A percentile compares a stretch with the other conserved stretches of the same genome.
These are phyloP conservation scores for Plebejus argus DNA, from an alignment of 2,888 invertebrate genomes.

Conservation along the genomic window DNA sequence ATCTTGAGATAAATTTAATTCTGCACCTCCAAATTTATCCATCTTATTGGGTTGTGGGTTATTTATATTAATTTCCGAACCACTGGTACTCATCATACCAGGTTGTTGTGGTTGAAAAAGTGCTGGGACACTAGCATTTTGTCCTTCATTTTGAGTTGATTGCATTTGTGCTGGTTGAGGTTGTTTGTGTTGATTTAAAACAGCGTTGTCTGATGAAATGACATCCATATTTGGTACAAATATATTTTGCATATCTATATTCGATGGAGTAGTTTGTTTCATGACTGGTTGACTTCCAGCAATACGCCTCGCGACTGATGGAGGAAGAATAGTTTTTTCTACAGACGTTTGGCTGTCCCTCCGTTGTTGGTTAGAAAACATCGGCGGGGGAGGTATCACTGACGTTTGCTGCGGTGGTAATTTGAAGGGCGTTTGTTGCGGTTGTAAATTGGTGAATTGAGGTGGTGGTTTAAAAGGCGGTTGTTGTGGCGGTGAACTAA, in stretches of 20 bases:
- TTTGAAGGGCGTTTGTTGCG: constrained; percentile 38
- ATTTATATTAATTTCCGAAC: not conserved
- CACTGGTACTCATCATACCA: not conserved
- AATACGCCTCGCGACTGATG: constrained; percentile 69
- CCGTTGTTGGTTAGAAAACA: constrained; percentile 60
- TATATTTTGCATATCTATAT: constrained; percentile 50
- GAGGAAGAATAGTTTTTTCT: constrained; percentile 63
- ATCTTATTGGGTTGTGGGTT: not conserved
- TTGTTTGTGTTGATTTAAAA: not conserved
- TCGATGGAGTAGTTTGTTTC: constrained; percentile 50
- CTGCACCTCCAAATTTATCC: not conserved
- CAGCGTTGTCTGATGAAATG: not conserved
- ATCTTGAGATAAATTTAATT: not conserved
- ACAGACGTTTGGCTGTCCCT: constrained; percentile 49
- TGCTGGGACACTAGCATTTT: not conserved
- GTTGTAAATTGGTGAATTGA: not conserved
- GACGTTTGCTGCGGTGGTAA: constrained; percentile 38
- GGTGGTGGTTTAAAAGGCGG: not conserved
- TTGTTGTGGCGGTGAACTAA: not conserved
- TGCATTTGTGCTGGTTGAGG: not conserved
- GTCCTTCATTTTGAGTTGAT: constrained; percentile 10
- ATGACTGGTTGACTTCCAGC: constrained; percentile 61
- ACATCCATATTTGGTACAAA: constrained; percentile 52
- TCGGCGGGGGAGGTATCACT: constrained; percentile 69
- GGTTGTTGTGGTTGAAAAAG: not conserved